phyloP scores from a whole-genome alignment of 2,888 invertebrate species.

The Campoplex nolae region DNA sequence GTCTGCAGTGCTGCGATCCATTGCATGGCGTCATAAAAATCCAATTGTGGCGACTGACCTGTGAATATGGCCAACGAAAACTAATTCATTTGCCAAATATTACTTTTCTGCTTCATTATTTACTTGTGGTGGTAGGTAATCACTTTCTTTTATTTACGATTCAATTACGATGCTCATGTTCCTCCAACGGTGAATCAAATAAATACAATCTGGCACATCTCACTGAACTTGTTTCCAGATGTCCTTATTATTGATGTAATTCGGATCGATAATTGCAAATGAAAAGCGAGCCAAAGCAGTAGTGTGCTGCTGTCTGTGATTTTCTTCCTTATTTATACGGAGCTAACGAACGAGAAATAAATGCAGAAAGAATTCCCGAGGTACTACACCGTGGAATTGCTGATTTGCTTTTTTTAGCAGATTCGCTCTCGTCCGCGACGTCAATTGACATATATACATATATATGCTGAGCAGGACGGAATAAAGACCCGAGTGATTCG shows the following conservation, averaged over 20 bases:
- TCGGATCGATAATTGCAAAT: constrained; percentile 20
- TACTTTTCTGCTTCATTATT: not conserved
- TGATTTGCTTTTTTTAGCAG: constrained; percentile 43
- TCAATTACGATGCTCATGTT: not conserved
- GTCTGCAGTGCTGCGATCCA: not conserved
- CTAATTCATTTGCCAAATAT: not conserved
- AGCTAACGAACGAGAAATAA: constrained; percentile 54
- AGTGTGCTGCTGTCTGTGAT: constrained; percentile 21
- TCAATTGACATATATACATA: constrained; percentile 17
- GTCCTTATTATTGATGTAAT: not conserved
- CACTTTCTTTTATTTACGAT: not conserved
- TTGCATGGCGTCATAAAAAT: too few species aligned
- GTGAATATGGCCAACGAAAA: not conserved
- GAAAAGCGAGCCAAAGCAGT: not conserved
- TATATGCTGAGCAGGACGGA: constrained; percentile 13
- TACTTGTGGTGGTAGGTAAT: not conserved
- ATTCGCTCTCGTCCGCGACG: constrained; percentile 33
- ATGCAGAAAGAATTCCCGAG: constrained; percentile 35
- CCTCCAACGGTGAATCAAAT: not conserved
- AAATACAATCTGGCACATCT: not conserved
- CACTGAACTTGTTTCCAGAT: not conserved
- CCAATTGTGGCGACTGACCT: not conserved
- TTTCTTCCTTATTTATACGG: constrained; percentile 37
- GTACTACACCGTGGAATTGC: constrained; percentile 35
- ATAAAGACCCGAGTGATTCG: constrained; percentile 33